Base-by-base conservation (phyloP, 2,113 vertebrate species). In the Callaeas wilsoni region DNA sequence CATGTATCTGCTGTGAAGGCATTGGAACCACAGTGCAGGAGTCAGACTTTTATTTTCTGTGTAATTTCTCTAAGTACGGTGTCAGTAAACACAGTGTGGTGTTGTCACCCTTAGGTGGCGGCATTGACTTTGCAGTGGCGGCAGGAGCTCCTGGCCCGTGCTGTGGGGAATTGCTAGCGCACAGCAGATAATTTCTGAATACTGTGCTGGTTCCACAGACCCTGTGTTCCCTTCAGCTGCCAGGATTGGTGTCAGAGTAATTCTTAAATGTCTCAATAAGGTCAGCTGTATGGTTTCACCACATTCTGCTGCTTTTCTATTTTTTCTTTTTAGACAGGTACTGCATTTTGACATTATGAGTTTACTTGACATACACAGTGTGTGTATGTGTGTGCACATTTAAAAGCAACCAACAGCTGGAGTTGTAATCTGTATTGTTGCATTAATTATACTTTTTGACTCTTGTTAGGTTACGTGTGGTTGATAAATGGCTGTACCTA, bases 81-180 rank as follows among this genome's bases (percentile, higher is more conserved):
- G 50, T 15, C 35, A 35, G 11, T 44, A 25, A 63, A 8, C 29
- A 29, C 33, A 62, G 30, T 94, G 32, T 46, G 32, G 49, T 23
- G 8, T 32, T 0, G 19, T 96, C 87, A 81, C 97, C 98, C 92
- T 86, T 98, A 98, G 98, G 86, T 98, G 98, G 98, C 98, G 80
- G 79, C 96, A 94, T 98, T 98, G 96, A 79, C 97, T 95, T 94
- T 94, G 87, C 32, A 23, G 86, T 84, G 81, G 35, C 77, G 55
- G 29, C 13, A 46, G 6, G 6, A 19, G 42, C 30, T 94, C 64
- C 47, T 9, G n/a, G 50, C 69, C 71, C 14, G 56, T 62, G 53
- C 39, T 87, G 3, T 18, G 35, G 46, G 52, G 47, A 80, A 53
- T 84, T 60, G 39, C 41, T 42, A 9, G 1, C 41, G 35, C 25